Percentiles rank a stretch among this genome's conserved stretches.
Evolutionary conservation across 2,888 invertebrate species (phyloP).

Genomic region (Bembecia ichneumoniformis): DNA sequence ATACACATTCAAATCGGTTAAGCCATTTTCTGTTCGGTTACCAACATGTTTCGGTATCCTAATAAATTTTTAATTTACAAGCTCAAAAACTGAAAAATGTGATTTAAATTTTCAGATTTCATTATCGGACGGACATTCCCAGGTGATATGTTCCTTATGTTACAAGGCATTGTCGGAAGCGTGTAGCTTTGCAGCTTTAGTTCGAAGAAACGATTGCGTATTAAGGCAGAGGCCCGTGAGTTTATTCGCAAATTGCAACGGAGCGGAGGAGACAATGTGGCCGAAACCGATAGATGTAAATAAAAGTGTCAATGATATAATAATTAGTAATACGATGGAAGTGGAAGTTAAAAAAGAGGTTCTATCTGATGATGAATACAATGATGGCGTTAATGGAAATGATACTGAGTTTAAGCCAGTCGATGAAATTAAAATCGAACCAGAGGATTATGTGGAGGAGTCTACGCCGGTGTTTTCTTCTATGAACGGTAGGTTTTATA

Average conservation of each 20-base stretch:
- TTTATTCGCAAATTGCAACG: conserved; percentile 3
- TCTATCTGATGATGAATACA: conserved; percentile 41
- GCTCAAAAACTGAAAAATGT: too few relatives aligned
- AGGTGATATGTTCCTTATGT: conserved; percentile 41
- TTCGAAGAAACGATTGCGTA: conserved; percentile 28
- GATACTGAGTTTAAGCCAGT: conserved; percentile 7
- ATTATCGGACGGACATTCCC: conserved; percentile 36
- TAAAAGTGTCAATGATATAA: conserved; percentile 26
- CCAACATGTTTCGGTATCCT: too few relatives aligned
- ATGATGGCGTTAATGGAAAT: conserved; percentile 1
- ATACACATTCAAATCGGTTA: too few relatives aligned
- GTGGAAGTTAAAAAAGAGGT: conserved; percentile 53
- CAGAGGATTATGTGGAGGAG: conserved; percentile 39
- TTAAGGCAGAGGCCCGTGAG: conserved; percentile 21
- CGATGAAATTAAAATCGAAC: conserved; percentile 47
- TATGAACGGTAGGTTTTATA: conserved; percentile 30
- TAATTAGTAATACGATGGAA: conserved; percentile 22
- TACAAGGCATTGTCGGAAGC: conserved; percentile 32
- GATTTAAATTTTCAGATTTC: conserved; percentile 29
- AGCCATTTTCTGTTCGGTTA: too few relatives aligned
- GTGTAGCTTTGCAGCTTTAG: conserved; percentile 30
- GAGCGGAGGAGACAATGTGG: conserved; percentile 27
- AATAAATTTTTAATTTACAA: too few relatives aligned
- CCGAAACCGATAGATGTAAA: conserved; percentile 53
- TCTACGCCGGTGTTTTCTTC: conserved; percentile 9